Base-by-base conservation (phyloP, 2,797 vertebrate species). In the Sebastes minor region DNA sequence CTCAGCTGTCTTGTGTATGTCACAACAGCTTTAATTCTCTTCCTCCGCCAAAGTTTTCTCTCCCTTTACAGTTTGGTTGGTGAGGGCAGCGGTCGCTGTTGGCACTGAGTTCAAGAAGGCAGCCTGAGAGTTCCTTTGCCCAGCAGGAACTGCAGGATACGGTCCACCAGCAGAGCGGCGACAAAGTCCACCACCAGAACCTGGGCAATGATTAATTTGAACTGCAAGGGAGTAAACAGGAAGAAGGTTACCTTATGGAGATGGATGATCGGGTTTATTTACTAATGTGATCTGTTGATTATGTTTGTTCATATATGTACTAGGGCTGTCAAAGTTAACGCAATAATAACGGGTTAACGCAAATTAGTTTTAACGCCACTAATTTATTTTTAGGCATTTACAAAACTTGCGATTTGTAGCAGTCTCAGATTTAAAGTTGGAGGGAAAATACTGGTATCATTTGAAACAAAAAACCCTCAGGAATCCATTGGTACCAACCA, bases 131-230 rank as follows among this genome's bases (percentile, higher is more conserved):
- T 97, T 81, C 97, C 97, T 90, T 96, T 97, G 67, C 98, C 98
- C 89, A 99, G 92, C 71, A 99, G 93, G 75, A 97, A 98, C 94
- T 99, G 97, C 74, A 99, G 95, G 72, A 97, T 61, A 35, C 97
- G 95, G 91, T 99, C 98, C 57, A 96, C 97, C 66, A 96, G 81
- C 78, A 98, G 92, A 53, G 98, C 98, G 16, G 94, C 88, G 69
- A 95, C 95, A 94, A 99, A 99, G 90, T 99, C 98, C 71, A 97
- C 91, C 78, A 97, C 94, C 77, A 99, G 92, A 78, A 99, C 97
- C 90, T 97, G 94, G 22, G 96, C 96, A 68, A 99, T 99, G 79
- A 98, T 95, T 63, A 98, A 83, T 94, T 98, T 99, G 94, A 99
- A 99, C 98, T 99, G 89, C 22, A 84, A 80, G 76, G 23, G 74